Percentiles rank a stretch among this genome's conserved stretches.
These are phyloP conservation scores for Adelosebastes latens DNA, from an alignment of 2,797 vertebrate genomes.

Conservation along the genomic window DNA sequence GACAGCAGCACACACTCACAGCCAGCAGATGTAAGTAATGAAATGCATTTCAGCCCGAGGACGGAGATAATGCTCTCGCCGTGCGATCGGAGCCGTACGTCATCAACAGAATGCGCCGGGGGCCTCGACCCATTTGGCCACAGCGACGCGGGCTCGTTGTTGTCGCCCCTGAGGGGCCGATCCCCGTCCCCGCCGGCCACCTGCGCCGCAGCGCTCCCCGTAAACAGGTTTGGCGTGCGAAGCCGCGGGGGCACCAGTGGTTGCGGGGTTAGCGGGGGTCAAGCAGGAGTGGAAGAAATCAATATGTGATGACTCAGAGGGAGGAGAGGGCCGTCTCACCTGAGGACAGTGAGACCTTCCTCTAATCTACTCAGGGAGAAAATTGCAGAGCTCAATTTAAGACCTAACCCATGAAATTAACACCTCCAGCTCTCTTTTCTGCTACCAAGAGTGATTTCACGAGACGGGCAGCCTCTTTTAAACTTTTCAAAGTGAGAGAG, in stretches of 20 bases:
- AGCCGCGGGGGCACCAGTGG: constrained; percentile 3
- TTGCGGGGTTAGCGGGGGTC: constrained; percentile 50
- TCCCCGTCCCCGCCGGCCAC: not conserved
- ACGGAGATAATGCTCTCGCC: constrained; percentile 62
- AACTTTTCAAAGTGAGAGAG: constrained; percentile 77
- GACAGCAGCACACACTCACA: constrained; percentile 19
- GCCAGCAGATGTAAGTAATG: constrained; percentile 49
- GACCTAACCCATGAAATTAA: constrained; percentile 88
- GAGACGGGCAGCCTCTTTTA: constrained; percentile 73
- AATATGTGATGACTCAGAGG: constrained; percentile 70
- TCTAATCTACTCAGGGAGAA: constrained; percentile 84
- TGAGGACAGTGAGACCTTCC: constrained; percentile 82
- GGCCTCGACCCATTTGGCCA: constrained; percentile 54
- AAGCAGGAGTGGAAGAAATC: constrained; percentile 60
- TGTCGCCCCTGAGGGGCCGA: constrained; percentile 42
- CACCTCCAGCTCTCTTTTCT: constrained; percentile 83
- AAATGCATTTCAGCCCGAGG: constrained; percentile 56
- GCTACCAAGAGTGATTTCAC: constrained; percentile 80
- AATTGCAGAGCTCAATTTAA: constrained; percentile 86
- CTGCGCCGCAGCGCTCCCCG: constrained; percentile 3
- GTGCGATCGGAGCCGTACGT: constrained; percentile 40
- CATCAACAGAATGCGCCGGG: constrained; percentile 61
- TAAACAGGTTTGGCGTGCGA: constrained; percentile 43
- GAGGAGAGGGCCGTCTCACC: constrained; percentile 72
- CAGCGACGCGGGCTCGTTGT: constrained; percentile 41